phyloP scores from a whole-genome alignment of 1,140 invertebrate genomes.

The Eueides isabella region DNA sequence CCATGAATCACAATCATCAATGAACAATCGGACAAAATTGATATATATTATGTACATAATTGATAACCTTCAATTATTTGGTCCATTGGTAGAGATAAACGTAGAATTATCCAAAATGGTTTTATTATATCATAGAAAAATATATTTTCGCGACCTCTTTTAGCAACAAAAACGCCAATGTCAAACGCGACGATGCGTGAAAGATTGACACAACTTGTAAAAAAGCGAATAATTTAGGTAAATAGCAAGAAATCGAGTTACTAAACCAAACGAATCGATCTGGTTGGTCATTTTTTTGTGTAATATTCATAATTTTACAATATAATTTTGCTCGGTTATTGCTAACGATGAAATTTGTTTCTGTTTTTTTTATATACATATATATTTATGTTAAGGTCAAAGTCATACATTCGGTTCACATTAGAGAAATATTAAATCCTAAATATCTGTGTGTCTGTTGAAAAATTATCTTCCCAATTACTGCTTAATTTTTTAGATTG shows the following conservation, averaged over 20 bases:
- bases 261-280: slow-evolving; percentile 57
- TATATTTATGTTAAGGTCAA: too few relatives aligned
- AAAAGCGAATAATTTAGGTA: slow-evolving; percentile 75
- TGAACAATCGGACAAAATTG: slow-evolving; percentile 12
- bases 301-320: slow-evolving; percentile 53
- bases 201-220: slow-evolving; percentile 69
- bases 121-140: slow-evolving; percentile 60
- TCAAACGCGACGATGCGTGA: slow-evolving; percentile 71
- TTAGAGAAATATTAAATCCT: too few relatives aligned
- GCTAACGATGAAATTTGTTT: neutral
- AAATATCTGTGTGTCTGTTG: too few relatives aligned
- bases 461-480: too few relatives aligned
- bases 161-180: slow-evolving; percentile 71
- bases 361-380: neutral
- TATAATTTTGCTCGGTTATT: neutral
- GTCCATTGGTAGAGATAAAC: slow-evolving; percentile 43
- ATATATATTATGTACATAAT: slow-evolving; percentile 17
- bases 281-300: slow-evolving; percentile 52
- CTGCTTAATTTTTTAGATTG: too few relatives aligned
- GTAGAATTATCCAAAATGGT: slow-evolving; percentile 35
- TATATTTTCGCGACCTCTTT: slow-evolving; percentile 58
- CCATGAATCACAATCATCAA: neutral
- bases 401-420: too few relatives aligned
- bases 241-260: slow-evolving; percentile 78
- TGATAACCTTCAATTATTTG: slow-evolving; percentile 44